These are phyloP conservation scores for Strigamia transsilvanica DNA, from an alignment of 2,888 invertebrate species.

Conservation along the genomic window DNA sequence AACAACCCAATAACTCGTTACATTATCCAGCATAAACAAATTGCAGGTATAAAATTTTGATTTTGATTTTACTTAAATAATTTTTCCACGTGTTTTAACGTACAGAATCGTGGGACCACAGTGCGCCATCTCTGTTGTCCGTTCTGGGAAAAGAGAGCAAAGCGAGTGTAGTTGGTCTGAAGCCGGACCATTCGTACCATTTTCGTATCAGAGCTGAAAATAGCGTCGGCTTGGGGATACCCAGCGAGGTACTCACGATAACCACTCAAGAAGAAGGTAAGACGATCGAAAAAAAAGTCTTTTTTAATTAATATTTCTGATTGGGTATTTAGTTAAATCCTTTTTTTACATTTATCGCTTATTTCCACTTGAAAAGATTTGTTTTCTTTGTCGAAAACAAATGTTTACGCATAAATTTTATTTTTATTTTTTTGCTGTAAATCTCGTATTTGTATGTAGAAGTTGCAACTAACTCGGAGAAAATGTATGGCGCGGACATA, in stretches of 20 bases:
- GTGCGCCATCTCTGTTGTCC: slow-evolving; percentile 31
- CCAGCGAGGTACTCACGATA: slow-evolving; percentile 82
- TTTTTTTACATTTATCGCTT: neutral
- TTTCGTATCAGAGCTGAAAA: slow-evolving; percentile 92
- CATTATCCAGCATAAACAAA: slow-evolving; percentile 77
- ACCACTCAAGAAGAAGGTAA: slow-evolving; percentile 91
- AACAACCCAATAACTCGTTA: slow-evolving; percentile 89
- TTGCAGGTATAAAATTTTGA: slow-evolving; percentile 52
- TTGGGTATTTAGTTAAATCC: neutral
- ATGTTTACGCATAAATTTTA: neutral
- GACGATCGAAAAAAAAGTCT: slow-evolving; percentile 6
- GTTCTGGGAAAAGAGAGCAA: slow-evolving; percentile 46
- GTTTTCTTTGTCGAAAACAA: neutral
- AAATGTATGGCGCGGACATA: neutral
- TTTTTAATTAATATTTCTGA: neutral
- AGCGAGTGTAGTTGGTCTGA: slow-evolving; percentile 70
- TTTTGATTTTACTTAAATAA: slow-evolving; percentile 16
- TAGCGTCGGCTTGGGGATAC: slow-evolving; percentile 65
- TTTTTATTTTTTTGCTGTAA: neutral
- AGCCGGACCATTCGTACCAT: slow-evolving; percentile 91
- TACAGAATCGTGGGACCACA: slow-evolving; percentile 51
- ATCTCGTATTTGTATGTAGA: slow-evolving; percentile 14
- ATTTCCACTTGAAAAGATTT: neutral
- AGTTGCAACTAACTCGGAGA: neutral
- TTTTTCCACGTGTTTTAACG: neutral